phyloP scores from a whole-genome alignment of 2,888 invertebrate genomes.

The Tridacna gigas region DNA sequence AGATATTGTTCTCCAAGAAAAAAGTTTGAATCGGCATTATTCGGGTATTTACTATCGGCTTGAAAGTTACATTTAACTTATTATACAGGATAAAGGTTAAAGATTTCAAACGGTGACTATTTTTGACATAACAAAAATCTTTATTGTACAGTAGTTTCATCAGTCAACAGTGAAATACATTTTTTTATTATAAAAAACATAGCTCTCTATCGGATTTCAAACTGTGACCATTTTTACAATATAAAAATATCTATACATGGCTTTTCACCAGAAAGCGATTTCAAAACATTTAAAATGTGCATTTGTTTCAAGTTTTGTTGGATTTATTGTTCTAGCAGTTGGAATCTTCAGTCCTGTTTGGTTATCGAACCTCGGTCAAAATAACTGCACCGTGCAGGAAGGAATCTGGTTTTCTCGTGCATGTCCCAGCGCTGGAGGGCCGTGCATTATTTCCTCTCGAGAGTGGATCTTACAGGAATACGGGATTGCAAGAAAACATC shows the following conservation, averaged over 20 bases:
- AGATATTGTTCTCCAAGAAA: too few relatives aligned
- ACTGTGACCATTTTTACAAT: too few relatives aligned
- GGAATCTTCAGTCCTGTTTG: background rate
- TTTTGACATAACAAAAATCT: too few relatives aligned
- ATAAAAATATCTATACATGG: background rate
- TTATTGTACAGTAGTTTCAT: too few relatives aligned
- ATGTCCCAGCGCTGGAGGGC: background rate
- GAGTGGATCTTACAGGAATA: background rate
- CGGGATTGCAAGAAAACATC: background rate
- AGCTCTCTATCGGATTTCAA: too few relatives aligned
- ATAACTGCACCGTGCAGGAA: background rate
- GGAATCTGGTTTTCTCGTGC: background rate
- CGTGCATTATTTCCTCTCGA: background rate
- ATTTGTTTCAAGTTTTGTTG: background rate
- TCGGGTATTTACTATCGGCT: too few relatives aligned
- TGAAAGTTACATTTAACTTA: too few relatives aligned
- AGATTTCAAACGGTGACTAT: too few relatives aligned
- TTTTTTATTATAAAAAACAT: too few relatives aligned
- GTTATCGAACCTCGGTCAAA: background rate
- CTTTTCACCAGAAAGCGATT: background rate
- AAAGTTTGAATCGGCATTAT: too few relatives aligned
- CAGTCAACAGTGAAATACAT: too few relatives aligned
- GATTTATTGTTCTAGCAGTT: background rate
- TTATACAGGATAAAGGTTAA: too few relatives aligned
- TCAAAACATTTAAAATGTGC: background rate